phyloP scores from a whole-genome alignment of 2,113 vertebrate genomes.

The Ivindomyrus marchei region DNA sequence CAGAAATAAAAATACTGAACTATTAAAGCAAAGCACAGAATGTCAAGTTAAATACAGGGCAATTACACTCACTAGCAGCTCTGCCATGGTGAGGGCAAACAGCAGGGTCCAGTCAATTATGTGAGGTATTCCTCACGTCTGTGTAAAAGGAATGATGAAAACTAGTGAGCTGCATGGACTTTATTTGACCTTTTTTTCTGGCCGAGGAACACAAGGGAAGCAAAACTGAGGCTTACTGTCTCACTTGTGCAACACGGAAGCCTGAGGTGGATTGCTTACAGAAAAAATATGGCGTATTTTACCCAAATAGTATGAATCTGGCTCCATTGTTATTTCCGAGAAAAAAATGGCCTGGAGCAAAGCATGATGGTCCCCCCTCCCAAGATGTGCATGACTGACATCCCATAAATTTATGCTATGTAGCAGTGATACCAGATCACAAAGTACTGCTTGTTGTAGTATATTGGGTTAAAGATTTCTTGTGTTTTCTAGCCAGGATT shows the following conservation, averaged over 20 bases:
- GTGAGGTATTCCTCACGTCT: conserved; percentile 19
- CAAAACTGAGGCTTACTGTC: neutral
- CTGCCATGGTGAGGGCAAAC: neutral
- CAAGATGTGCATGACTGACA: neutral
- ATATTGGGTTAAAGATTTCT: neutral
- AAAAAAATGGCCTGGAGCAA: neutral
- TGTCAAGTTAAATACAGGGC: conserved; percentile 11
- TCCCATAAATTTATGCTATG: neutral
- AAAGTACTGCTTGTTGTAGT: neutral
- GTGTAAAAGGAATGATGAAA: conserved; percentile 5
- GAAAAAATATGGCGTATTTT: neutral
- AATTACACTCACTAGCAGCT: neutral
- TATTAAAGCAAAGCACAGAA: neutral
- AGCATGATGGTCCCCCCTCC: neutral
- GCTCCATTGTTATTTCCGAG: neutral
- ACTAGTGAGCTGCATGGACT: neutral
- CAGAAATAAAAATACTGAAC: neutral
- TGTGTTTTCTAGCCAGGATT: neutral
- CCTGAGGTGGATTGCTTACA: neutral
- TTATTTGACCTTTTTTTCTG: neutral
- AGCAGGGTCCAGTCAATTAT: conserved; percentile 12
- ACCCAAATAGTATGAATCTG: neutral
- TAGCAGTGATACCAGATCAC: neutral
- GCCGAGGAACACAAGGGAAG: neutral
- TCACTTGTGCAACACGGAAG: neutral